phyloP scores from a whole-genome alignment of 2,888 invertebrate species.

The Byasa hedistus region DNA sequence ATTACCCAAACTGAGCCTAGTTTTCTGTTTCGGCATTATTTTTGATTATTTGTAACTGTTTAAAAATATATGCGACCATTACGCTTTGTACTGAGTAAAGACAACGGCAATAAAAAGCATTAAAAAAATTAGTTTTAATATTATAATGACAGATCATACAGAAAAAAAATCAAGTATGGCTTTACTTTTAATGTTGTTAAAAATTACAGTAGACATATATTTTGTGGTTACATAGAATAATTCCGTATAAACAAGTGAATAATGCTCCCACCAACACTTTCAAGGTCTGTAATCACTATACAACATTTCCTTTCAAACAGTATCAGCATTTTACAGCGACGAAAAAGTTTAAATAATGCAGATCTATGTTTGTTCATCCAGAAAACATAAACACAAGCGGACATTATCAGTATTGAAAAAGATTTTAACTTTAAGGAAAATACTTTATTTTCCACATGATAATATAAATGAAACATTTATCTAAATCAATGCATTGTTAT shows the following conservation, averaged over 20 bases:
- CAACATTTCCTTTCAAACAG: conserved; percentile 62
- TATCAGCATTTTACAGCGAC: conserved; percentile 52
- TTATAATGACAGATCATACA: conserved; percentile 28
- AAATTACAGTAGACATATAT: conserved; percentile 78
- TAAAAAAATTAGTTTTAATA: conserved; percentile 17
- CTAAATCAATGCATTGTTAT: conserved; percentile 10
- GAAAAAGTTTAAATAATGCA: conserved; percentile 49
- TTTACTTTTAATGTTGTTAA: conserved; percentile 72
- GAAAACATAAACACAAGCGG: conserved; percentile 60
- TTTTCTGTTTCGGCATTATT: too few relatives aligned
- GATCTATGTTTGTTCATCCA: conserved; percentile 53
- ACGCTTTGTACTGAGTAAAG: background rate
- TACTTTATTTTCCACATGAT: conserved; percentile 57
- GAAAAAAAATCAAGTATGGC: conserved; percentile 44
- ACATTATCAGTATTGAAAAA: conserved; percentile 60
- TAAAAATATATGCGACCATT: background rate
- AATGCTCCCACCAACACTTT: conserved; percentile 66
- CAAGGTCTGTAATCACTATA: conserved; percentile 56
- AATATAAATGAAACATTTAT: conserved; percentile 49
- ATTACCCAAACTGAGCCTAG: too few relatives aligned
- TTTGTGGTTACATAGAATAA: conserved; percentile 77
- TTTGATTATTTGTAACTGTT: background rate
- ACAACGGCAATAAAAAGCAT: conserved; percentile 20
- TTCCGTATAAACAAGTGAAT: conserved; percentile 75
- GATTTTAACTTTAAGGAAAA: conserved; percentile 48